These are phyloP conservation scores for Aphaenogaster floridana DNA, from an alignment of 1,140 invertebrate genomes.

Conservation along the genomic window DNA sequence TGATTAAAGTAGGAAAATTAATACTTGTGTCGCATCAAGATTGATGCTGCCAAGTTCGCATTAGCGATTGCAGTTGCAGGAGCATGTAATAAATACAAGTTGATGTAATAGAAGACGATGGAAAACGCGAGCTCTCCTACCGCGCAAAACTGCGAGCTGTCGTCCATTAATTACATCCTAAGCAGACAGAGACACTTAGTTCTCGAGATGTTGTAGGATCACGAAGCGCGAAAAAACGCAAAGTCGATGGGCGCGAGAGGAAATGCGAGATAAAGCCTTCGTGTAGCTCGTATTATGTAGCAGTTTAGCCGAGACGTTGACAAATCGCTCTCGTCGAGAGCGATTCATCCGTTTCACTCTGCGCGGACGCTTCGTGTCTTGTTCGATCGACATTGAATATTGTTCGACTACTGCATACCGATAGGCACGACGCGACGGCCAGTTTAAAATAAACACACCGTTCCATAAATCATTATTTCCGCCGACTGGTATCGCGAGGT, in stretches of 20 bases:
- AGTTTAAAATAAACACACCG: constrained; percentile 68
- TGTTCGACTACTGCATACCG: constrained; percentile 63
- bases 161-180: constrained; percentile 61
- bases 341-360: constrained; percentile 61
- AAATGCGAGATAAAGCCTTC: constrained; percentile 61
- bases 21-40: constrained; percentile 37
- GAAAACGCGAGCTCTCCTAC: constrained; percentile 51
- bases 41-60: constrained; percentile 19
- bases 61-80: constrained; percentile 38
- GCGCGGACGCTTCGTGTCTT: constrained; percentile 63
- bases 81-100: constrained; percentile 50
- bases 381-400: constrained; percentile 74
- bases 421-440: constrained; percentile 49
- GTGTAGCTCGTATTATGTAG: constrained; percentile 64
- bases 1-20: constrained; percentile 17
- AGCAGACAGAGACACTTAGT: constrained; percentile 65
- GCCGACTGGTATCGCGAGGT: constrained; percentile 19
- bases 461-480: constrained; percentile 68
- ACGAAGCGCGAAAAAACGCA: constrained; percentile 49
- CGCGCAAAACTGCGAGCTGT: constrained; percentile 56
- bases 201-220: constrained; percentile 63
- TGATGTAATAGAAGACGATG: constrained; percentile 59
- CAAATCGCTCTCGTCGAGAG: constrained; percentile 63
- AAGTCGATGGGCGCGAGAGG: constrained; percentile 57
- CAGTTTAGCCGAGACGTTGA: constrained; percentile 64